Base-by-base conservation (phyloP, 2,888 invertebrate species). In the Apoda limacodes region DNA sequence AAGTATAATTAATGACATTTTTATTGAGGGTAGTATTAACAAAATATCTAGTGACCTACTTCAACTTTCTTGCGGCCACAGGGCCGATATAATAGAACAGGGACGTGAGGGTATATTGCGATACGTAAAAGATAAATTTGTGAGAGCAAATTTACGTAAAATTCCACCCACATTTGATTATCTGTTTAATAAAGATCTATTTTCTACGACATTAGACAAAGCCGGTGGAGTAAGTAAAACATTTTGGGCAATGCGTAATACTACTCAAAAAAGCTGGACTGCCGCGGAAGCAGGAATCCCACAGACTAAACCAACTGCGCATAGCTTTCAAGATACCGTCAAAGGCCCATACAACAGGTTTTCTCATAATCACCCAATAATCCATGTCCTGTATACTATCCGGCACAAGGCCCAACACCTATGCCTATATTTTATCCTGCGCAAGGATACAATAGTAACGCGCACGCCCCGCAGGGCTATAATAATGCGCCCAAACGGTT, bases 11-110 rank as follows among this genome's bases (percentile, higher is more conserved):
- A 20, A 27, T 9, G 21, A 33, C 4, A 13, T 9, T 7, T 25
- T 35, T 22, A 13, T 35, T 2, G 22, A 11, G 4, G 35, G 35
- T 9, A 15, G 28, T n/a, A 29, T 29, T 7, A 17, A 24, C 6
- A 32, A 32, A 35, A 32, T 35, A 3, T 26, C 25, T 10, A 17
- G n/a, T n/a, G n/a, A n/a, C n/a, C n/a, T n/a, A n/a, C n/a, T n/a
- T n/a, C n/a, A n/a, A n/a, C n/a, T n/a, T n/a, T n/a, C n/a, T n/a
- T n/a, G n/a, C n/a, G n/a, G n/a, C n/a, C n/a, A n/a, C n/a, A n/a
- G 32, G n/a, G 29, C 32, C 4, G 36, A 32, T 13, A 21, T 30
- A 5, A 17, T 35, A 3, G 21, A 35, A 27, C 30, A 30, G 15
- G 11, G 34, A 13, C 22, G 34, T 6, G 30, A 30, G 19, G 20